A percentile compares a stretch with the other conserved stretches of the same genome.
These are phyloP conservation scores for Heteronetta atricapilla DNA, from an alignment of 2,113 vertebrate species.

Conservation along the genomic window DNA sequence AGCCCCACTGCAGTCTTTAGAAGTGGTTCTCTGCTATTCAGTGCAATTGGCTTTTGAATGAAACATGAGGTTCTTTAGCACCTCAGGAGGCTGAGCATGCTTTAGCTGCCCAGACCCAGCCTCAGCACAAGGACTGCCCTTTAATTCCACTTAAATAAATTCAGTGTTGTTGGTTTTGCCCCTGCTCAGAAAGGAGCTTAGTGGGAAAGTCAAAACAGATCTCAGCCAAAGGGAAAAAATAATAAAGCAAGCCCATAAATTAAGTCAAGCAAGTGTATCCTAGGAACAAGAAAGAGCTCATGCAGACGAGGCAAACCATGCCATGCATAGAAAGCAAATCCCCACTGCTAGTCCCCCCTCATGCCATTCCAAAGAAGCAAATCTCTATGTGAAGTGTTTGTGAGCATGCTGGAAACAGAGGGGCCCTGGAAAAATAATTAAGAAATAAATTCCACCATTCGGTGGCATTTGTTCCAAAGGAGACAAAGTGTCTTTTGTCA, in stretches of 20 bases:
- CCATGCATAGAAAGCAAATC: conserved; percentile 58
- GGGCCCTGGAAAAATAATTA: conserved; percentile 52
- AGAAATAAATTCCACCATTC: conserved; percentile 59
- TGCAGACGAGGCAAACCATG: conserved; percentile 24
- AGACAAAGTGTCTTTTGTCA: conserved; percentile 75
- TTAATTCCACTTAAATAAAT: conserved; percentile 62
- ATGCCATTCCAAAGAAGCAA: conserved; percentile 40
- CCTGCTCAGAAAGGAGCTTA: conserved; percentile 54
- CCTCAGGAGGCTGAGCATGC: conserved; percentile 36
- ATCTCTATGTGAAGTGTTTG: conserved; percentile 42
- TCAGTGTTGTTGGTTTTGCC: conserved; percentile 53
- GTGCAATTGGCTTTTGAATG: conserved; percentile 29
- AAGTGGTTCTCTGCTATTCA: conserved; percentile 30
- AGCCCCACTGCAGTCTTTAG: neutral
- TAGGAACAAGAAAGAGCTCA: conserved; percentile 42
- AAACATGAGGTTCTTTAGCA: conserved; percentile 57
- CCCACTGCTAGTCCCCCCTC: conserved; percentile 6
- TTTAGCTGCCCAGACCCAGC: conserved; percentile 25
- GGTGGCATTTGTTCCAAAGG: conserved; percentile 64
- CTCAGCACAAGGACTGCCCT: conserved; percentile 23
- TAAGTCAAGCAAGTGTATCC: conserved; percentile 52
- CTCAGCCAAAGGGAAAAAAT: conserved; percentile 42
- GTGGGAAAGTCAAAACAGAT: conserved; percentile 58
- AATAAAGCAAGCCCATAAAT: conserved; percentile 63
- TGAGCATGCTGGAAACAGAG: conserved; percentile 30